Conservation (phyloP, 1,140 invertebrate species). For the Babylonia areolata region DNA sequence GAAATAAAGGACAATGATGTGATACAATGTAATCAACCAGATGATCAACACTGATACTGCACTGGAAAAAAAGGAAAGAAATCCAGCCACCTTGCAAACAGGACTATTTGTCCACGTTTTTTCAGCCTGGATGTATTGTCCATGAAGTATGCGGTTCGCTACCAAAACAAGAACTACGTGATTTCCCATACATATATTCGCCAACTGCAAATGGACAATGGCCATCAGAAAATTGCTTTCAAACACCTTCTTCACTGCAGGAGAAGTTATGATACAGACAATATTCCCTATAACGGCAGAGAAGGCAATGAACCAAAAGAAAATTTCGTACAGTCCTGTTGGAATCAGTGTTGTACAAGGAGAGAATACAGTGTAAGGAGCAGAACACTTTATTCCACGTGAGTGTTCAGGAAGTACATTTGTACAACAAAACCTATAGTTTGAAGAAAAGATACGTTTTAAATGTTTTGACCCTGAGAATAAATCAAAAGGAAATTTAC, state of each 20-base stretch:
- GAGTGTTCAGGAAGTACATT: constrained; percentile 33
- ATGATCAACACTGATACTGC: constrained; percentile 61
- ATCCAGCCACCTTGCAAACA: constrained; percentile 57
- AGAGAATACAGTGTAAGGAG: constrained; percentile 39
- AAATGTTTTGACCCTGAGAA: constrained; percentile 24
- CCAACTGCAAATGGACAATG: constrained; percentile 48
- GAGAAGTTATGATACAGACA: background rate
- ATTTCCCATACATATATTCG: constrained; percentile 32
- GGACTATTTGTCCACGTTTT: constrained; percentile 54
- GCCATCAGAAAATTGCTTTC: constrained; percentile 44
- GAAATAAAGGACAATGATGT: constrained; percentile 58
- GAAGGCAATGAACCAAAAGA: constrained; percentile 50
- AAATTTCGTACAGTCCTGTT: constrained; percentile 32
- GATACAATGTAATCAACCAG: constrained; percentile 61
- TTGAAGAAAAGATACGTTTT: constrained; percentile 31
- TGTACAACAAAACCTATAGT: constrained; percentile 49
- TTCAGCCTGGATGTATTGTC: constrained; percentile 42
- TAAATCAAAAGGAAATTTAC: constrained; percentile 36
- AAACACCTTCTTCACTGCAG: constrained; percentile 22
- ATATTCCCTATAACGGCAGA: constrained; percentile 50
- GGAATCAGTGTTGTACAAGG: constrained; percentile 52
- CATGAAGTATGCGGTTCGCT: constrained; percentile 49
- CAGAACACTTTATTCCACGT: background rate
- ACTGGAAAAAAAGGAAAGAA: constrained; percentile 58
- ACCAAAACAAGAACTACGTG: constrained; percentile 21